These are phyloP conservation scores for Campylorhamphus procurvoides DNA, from an alignment of 2,113 vertebrate species.

Conservation along the genomic window DNA sequence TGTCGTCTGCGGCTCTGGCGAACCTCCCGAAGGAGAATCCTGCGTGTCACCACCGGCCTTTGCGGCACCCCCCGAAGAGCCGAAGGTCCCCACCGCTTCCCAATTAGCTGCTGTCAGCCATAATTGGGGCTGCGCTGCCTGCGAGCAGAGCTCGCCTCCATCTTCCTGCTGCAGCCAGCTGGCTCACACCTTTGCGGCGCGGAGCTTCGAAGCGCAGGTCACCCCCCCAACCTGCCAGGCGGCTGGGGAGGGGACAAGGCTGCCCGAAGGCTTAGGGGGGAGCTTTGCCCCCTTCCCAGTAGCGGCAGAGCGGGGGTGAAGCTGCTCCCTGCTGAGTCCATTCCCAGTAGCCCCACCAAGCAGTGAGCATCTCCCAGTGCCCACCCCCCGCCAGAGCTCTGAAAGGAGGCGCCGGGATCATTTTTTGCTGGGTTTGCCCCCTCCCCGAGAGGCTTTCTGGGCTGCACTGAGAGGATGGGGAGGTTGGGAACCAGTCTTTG, in stretches of 20 bases:
- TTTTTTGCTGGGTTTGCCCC: background rate
- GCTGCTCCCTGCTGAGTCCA: background rate
- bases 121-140: background rate
- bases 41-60: background rate
- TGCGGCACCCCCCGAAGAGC: background rate
- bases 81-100: background rate
- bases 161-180: background rate
- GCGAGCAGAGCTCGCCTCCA: background rate
- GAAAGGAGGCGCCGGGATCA: rapidly evolving
- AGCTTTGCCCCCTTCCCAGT: background rate
- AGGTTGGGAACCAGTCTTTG: background rate
- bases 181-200: background rate
- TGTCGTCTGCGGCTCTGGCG: background rate
- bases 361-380: background rate
- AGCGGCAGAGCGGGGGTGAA: background rate
- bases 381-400: background rate
- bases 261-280: background rate
- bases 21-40: background rate
- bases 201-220: background rate
- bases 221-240: too few relatives aligned
- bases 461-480: too few relatives aligned
- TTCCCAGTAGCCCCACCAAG: background rate
- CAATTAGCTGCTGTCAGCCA: background rate
- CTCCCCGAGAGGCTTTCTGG: background rate
- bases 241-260: background rate